These are phyloP conservation scores for Spodoptera frugiperda DNA, from an alignment of 1,140 invertebrate genomes.

Conservation along the genomic window DNA sequence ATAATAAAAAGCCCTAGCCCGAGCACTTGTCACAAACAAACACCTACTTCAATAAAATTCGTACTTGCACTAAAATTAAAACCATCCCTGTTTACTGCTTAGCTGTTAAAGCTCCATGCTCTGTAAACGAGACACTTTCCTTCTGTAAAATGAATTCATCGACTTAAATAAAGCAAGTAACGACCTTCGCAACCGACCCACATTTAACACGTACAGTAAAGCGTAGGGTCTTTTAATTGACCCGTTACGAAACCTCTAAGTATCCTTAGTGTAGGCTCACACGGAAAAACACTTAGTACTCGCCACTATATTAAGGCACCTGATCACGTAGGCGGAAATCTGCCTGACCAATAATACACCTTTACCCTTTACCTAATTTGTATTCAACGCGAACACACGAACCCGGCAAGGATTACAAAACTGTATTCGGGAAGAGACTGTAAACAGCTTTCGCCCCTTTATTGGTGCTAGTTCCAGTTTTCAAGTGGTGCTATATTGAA, in stretches of 20 bases:
- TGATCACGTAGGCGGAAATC: constrained; percentile 67
- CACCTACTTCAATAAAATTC: too few relatives aligned
- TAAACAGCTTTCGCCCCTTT: constrained; percentile 63
- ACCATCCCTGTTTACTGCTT: too few relatives aligned
- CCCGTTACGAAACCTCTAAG: constrained; percentile 45
- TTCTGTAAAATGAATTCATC: constrained; percentile 22
- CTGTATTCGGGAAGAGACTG: constrained; percentile 60
- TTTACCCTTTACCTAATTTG: constrained; percentile 64
- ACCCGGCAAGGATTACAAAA: constrained; percentile 65
- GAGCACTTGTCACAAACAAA: too few relatives aligned
- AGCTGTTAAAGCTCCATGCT: not conserved
- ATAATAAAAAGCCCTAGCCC: too few relatives aligned
- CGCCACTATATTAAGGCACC: constrained; percentile 55
- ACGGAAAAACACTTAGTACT: constrained; percentile 64
- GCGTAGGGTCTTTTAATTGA: constrained; percentile 51
- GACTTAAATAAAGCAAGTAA: constrained; percentile 39
- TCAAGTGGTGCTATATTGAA: constrained; percentile 43
- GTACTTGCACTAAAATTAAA: too few relatives aligned
- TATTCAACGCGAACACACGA: constrained; percentile 55
- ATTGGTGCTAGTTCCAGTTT: constrained; percentile 54
- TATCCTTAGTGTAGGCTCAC: constrained; percentile 49
- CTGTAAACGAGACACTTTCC: not conserved
- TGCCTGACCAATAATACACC: constrained; percentile 70
- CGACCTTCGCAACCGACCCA: constrained; percentile 1
- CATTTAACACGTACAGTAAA: constrained; percentile 39